Evolutionary conservation across 2,113 vertebrate genomes (phyloP).

Genomic region (Malurus elegans): DNA sequence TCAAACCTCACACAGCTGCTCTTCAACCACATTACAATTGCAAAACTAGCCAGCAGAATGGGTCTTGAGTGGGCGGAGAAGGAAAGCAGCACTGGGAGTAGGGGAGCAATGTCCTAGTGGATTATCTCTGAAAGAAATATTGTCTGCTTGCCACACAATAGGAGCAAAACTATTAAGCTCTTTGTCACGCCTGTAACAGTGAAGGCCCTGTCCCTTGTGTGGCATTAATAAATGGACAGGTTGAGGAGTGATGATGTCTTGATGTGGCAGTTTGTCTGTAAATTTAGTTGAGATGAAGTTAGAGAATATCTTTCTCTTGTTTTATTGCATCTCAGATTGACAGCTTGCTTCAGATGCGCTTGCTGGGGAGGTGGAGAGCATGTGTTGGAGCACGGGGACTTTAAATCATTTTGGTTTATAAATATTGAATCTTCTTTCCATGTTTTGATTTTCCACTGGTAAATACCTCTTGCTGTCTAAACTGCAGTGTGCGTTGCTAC

Average conservation of each 20-base stretch:
- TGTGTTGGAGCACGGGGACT: neutral
- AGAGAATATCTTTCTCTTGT: neutral
- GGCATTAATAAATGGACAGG: neutral
- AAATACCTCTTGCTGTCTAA: neutral
- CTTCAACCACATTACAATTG: neutral
- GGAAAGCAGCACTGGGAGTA: rapidly evolving
- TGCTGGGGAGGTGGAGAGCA: neutral
- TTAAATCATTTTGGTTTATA: neutral
- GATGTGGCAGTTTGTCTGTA: neutral
- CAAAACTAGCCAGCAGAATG: neutral
- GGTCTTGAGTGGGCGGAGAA: neutral
- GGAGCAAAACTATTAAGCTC: neutral
- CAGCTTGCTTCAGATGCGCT: neutral
- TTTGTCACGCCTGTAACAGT: rapidly evolving
- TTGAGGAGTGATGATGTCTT: neutral
- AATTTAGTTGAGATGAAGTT: neutral
- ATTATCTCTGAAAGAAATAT: neutral
- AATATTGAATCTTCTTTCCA: neutral
- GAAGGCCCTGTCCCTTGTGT: neutral
- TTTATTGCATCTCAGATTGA: neutral
- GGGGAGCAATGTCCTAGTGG: neutral
- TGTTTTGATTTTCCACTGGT: neutral
- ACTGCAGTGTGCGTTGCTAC: neutral
- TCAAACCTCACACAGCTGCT: neutral
- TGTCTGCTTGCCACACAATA: neutral